Evolutionary conservation across 1,140 invertebrate genomes (phyloP).

Genomic region (Macrobrachium nipponense): DNA sequence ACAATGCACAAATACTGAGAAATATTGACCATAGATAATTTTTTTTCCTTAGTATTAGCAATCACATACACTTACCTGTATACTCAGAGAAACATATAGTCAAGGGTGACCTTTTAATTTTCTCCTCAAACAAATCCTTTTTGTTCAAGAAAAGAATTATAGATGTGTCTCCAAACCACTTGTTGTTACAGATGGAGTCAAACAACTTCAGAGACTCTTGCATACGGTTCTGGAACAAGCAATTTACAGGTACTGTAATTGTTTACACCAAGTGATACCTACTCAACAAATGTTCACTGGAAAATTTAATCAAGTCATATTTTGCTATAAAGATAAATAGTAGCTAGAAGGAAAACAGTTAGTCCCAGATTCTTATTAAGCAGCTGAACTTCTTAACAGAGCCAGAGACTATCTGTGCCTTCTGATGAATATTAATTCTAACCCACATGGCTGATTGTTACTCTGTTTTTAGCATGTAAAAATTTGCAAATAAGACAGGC

Average conservation of each 20-base stretch:
- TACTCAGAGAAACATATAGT: constrained; percentile 99
- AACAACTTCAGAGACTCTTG: constrained; percentile 98
- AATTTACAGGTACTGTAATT: constrained; percentile 33
- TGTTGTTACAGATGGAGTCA: constrained; percentile 99
- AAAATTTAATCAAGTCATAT: no score
- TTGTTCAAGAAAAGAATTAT: constrained; percentile 99
- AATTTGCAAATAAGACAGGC: no score
- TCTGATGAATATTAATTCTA: no score
- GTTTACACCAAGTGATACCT: neutral
- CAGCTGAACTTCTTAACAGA: no score
- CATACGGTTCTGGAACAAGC: constrained; percentile 90
- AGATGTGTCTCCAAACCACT: constrained; percentile 99
- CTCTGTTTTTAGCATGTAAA: no score
- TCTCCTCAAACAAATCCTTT: constrained; percentile 99
- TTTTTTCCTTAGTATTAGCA: no score
- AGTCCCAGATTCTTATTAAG: no score
- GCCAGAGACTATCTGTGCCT: no score
- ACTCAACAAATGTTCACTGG: neutral
- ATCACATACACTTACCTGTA: constrained; percentile 76
- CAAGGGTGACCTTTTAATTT: constrained; percentile 95
- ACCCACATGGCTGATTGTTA: no score
- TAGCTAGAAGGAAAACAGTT: no score
- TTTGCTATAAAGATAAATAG: no score
- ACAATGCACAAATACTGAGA: neutral
- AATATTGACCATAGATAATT: neutral